These are phyloP conservation scores for Nesometra sesokonis DNA, from an alignment of 35 echinoderm and acorn worm species.

Conservation along the genomic window DNA sequence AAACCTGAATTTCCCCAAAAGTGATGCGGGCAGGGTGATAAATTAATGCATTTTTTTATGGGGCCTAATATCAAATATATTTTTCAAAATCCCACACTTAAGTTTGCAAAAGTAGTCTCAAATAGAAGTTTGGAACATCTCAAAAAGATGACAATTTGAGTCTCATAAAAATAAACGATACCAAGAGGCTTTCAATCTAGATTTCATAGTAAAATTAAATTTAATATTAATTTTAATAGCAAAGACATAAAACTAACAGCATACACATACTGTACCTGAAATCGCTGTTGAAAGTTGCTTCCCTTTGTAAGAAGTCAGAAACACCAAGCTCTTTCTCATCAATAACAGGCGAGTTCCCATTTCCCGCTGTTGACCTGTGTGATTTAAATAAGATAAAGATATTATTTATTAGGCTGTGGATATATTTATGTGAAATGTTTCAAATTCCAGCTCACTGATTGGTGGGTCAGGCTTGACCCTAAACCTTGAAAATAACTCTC, in stretches of 20 bases:
- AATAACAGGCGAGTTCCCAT: background rate
- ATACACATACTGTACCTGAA: slow-evolving; percentile 40
- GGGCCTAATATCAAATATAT: too few species aligned
- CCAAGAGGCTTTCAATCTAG: background rate
- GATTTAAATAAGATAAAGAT: background rate
- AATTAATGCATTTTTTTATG: too few species aligned
- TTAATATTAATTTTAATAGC: background rate
- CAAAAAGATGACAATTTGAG: background rate
- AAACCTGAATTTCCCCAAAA: too few species aligned
- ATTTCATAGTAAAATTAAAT: background rate
- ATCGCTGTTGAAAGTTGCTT: slow-evolving; percentile 87
- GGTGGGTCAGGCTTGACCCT: too few species aligned
- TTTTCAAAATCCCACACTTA: too few species aligned
- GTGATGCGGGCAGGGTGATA: too few species aligned
- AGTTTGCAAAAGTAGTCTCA: too few species aligned
- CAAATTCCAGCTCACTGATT: too few species aligned
- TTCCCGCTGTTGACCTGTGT: slow-evolving; percentile 33
- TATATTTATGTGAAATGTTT: too few species aligned
- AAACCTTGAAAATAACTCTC: too few species aligned
- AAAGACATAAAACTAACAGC: background rate
- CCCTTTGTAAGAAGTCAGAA: slow-evolving; percentile 74
- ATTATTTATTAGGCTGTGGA: too few species aligned
- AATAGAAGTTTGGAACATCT: too few species aligned
- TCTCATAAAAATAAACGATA: background rate
- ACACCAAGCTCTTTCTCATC: slow-evolving; percentile 31